Evolutionary conservation across 2,888 invertebrate species (phyloP), one percentile per base, ranked within the genome.

Genomic region (Ophion costatus): DNA sequence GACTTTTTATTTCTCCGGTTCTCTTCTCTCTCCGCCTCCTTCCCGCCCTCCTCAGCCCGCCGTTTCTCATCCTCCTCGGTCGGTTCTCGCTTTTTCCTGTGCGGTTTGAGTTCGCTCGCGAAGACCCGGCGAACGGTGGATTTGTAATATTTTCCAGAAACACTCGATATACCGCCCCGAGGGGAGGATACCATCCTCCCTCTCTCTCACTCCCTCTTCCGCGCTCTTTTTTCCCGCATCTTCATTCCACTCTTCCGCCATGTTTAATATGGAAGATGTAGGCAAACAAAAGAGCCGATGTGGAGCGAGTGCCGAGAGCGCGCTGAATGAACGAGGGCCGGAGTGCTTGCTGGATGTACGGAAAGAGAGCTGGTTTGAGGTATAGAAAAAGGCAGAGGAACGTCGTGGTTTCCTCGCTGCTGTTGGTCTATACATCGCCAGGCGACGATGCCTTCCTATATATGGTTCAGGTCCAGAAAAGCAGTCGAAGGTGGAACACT

Each of bases 241-340:
- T 81, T 83, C 83, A 63, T 83, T 81, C 59, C 74, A 42, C 79
- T 66, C 82, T 67, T 75, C 80, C 87, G 85, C 78, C 87, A 76
- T 80, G 86, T 93, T 93, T 93, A 93, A 93, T 93, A 93, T 91
- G 91, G 89, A 90, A 93, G 92, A 92, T 92, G 93, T 90, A 91
- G 90, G 92, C 92, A 93, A 93, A 93, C 93, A 93, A 93, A 92
- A 92, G 92, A 90, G 87, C 88, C 89, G 91, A 91, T 89, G 89
- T 90, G 90, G 90, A 90, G 87, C 85, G 86, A 85, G 74, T 76
- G 82, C 80, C 66, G 87, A 66, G 71, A 83, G 80, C 86, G 83
- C 87, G 89, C 89, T 89, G 91, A 90, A 90, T 90, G 91, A 90
- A 88, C 87, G 89, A 78, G 86, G 74, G 82, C 61, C 63, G 56